phyloP scores from a whole-genome alignment of 2,113 vertebrate genomes.

The Panthera tigris region DNA sequence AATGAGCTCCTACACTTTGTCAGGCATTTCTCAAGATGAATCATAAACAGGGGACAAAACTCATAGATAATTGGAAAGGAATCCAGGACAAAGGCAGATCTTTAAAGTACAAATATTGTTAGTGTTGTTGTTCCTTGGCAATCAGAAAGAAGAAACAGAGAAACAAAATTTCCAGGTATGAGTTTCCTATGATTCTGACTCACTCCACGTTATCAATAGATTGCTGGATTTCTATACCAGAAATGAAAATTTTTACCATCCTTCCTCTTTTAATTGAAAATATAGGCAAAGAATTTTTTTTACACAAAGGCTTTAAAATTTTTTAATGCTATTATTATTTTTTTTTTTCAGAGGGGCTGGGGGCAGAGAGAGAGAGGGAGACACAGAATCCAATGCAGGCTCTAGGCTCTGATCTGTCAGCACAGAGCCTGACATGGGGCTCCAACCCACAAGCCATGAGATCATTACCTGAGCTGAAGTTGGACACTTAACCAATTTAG shows the following conservation, averaged over 20 bases:
- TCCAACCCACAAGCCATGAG: no score
- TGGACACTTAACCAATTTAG: no score
- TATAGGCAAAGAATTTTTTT: not conserved
- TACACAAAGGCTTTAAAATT: no score
- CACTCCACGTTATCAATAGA: not conserved
- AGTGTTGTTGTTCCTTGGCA: not conserved
- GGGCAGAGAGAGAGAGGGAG: no score
- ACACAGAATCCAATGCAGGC: no score
- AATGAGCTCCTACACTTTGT: not conserved
- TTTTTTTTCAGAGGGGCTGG: no score
- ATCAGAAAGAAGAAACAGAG: not conserved
- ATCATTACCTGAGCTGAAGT: no score
- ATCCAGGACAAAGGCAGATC: not conserved
- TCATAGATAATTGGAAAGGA: not conserved
- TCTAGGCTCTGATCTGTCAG: no score
- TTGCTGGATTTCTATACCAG: not conserved
- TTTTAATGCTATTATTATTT: no score
- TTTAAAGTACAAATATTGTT: not conserved
- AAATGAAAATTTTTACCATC: not conserved
- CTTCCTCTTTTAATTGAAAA: not conserved
- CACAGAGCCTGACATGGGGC: no score
- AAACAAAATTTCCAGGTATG: not conserved
- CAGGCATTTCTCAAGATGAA: not conserved
- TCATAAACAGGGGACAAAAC: not conserved
- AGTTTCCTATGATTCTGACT: not conserved